These are phyloP conservation scores for Gymnogyps californianus DNA, from an alignment of 2,113 vertebrate species.

Conservation along the genomic window DNA sequence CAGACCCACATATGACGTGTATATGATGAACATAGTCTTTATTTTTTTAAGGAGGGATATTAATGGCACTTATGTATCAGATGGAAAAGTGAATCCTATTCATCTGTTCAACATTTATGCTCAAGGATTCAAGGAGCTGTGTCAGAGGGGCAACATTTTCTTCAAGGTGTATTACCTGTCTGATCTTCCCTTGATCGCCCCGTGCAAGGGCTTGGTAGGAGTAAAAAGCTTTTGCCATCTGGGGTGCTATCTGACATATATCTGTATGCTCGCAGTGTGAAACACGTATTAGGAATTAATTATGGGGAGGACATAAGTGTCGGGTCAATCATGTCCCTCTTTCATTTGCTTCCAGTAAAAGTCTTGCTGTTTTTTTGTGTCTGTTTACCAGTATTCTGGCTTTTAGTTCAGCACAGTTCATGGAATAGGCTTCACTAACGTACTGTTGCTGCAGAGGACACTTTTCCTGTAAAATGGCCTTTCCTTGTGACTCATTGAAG, in stretches of 20 bases:
- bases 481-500: slow-evolving; percentile 55
- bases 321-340: neutral
- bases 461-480: slow-evolving; percentile 53
- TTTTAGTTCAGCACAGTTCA: slow-evolving; percentile 16
- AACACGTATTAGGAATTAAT: neutral
- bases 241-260: neutral
- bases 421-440: neutral
- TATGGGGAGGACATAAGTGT: neutral
- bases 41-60: neutral
- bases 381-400: slow-evolving; percentile 30
- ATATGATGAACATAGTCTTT: neutral
- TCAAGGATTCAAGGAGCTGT: neutral
- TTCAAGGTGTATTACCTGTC: neutral
- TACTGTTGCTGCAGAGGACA: neutral
- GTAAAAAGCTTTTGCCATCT: neutral
- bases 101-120: neutral
- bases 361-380: neutral
- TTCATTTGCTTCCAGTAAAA: slow-evolving; percentile 41
- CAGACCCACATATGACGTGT: neutral
- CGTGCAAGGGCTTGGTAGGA: neutral
- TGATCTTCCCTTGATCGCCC: neutral
- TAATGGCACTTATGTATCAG: neutral
- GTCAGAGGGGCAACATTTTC: neutral
- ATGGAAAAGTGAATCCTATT: neutral
- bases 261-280: neutral